Percentiles rank a stretch among this genome's conserved stretches.
Conservation (phyloP, 2,888 invertebrate genomes). For the Eupithecia vulgata region DNA sequence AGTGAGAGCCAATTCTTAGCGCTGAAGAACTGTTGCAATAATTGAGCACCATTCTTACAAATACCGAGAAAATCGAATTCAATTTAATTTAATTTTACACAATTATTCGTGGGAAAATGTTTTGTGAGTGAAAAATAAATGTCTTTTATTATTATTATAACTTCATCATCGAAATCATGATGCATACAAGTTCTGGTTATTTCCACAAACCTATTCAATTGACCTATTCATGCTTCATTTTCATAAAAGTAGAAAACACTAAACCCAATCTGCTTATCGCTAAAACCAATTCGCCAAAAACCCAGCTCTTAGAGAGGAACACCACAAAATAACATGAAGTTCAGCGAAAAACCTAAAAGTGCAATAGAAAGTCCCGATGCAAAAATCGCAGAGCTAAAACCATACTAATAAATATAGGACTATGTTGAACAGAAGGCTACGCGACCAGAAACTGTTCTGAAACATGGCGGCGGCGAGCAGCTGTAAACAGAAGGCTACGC, state of each 20-base stretch:
- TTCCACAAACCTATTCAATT: background rate
- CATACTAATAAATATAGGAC: slow-evolving; percentile 31
- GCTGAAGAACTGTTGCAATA: background rate
- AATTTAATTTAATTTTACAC: no score
- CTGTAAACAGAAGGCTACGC: slow-evolving; percentile 27
- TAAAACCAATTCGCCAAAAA: background rate
- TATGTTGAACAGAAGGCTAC: slow-evolving; percentile 27
- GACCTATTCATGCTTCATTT: background rate
- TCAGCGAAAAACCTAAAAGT: slow-evolving; percentile 18
- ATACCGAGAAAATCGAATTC: background rate
- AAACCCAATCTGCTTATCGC: background rate
- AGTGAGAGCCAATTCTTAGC: background rate
- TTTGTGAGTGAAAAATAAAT: no score
- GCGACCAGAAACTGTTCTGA: slow-evolving; percentile 24
- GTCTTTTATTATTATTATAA: no score
- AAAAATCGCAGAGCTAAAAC: slow-evolving; percentile 35
- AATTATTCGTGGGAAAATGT: no score
- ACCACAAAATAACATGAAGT: slow-evolving; percentile 10
- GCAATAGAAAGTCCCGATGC: slow-evolving; percentile 20
- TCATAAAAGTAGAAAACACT: background rate
- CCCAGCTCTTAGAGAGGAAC: background rate
- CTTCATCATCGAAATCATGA: background rate
- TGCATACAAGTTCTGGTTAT: background rate
- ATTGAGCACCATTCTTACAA: background rate
- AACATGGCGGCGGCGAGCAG: slow-evolving; percentile 22